A percentile compares a stretch with the other conserved stretches of the same genome.
Evolutionary conservation across 2,797 vertebrate species (phyloP).

Genomic region (Sebastes diploproa): DNA sequence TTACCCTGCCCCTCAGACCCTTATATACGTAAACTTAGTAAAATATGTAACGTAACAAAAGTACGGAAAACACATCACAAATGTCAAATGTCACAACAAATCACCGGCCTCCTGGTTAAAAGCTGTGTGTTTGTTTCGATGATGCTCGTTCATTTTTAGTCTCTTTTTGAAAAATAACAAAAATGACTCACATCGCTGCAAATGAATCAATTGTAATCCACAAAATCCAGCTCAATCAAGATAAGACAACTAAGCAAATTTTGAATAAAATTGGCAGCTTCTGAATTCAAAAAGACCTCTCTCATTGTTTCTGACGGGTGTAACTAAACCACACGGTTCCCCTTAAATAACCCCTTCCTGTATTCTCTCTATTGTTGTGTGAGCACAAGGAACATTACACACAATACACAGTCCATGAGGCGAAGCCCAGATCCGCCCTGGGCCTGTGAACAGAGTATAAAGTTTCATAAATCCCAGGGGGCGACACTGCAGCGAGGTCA

Average conservation of each 20-base stretch:
- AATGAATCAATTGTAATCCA: background rate
- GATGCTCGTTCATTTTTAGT: background rate
- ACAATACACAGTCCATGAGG: background rate
- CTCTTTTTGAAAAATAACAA: background rate
- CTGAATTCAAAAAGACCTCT: background rate
- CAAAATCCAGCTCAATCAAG: background rate
- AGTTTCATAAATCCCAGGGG: constrained; percentile 29
- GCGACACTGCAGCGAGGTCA: constrained; percentile 23
- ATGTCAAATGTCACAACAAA: too few relatives aligned
- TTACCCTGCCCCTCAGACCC: too few relatives aligned
- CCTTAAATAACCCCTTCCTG: background rate
- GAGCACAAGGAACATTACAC: background rate
- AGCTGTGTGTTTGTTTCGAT: background rate
- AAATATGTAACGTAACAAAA: too few relatives aligned
- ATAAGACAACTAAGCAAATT: background rate
- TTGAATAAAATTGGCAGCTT: background rate
- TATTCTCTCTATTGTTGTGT: background rate
- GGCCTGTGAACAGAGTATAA: constrained; percentile 20
- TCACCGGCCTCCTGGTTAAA: too few relatives aligned
- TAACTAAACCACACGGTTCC: background rate
- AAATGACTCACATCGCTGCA: background rate
- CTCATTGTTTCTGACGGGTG: background rate
- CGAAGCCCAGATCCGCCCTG: background rate
- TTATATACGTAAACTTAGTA: too few relatives aligned
- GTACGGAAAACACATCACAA: too few relatives aligned